Conservation (phyloP, 1,140 invertebrate species). For the Caerostris extrusa region DNA sequence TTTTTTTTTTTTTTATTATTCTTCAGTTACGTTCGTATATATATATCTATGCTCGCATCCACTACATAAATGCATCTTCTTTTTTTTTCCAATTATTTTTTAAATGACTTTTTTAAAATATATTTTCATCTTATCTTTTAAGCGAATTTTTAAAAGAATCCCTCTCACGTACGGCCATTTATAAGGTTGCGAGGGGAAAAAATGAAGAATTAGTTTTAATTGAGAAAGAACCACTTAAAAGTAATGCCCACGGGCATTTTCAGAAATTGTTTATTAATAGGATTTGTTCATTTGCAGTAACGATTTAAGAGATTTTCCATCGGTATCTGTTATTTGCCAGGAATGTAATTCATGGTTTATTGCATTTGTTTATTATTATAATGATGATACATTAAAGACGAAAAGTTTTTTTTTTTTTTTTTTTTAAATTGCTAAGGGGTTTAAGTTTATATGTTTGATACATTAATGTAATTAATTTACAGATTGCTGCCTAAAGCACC, state of each 20-base stretch:
- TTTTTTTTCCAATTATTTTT: not conserved
- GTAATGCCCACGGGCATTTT: not conserved
- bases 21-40: not conserved
- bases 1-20: too few species aligned
- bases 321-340: too few species aligned
- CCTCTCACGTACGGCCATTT: not conserved
- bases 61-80: not conserved
- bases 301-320: too few species aligned
- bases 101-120: too few species aligned
- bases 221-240: not conserved
- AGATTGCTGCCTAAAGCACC: too few species aligned
- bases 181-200: not conserved
- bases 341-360: too few species aligned
- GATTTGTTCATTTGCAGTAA: not conserved
- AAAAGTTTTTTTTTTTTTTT: too few species aligned
- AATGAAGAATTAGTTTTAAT: constrained; percentile 32
- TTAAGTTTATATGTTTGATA: too few species aligned
- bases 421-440: too few species aligned
- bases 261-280: not conserved
- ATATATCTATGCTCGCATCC: not conserved
- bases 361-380: too few species aligned
- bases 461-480: too few species aligned
- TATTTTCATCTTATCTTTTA: not conserved
- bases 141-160: not conserved
- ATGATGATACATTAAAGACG: too few species aligned